Conservation (phyloP, 2,888 invertebrate genomes). For the Drosophila borealis region DNA sequence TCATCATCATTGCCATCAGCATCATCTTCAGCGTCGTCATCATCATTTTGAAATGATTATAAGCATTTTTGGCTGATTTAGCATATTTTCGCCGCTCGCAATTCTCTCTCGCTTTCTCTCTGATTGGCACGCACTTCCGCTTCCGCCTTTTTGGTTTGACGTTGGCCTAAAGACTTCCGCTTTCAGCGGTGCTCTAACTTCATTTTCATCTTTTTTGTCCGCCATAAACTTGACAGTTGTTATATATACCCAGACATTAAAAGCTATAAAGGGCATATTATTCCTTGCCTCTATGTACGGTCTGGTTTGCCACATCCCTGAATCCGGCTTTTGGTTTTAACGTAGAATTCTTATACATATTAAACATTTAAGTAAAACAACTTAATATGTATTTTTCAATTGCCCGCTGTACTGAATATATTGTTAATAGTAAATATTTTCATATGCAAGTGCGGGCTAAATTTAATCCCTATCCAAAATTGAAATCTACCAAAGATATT, state of each 20-base stretch:
- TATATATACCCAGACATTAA: slow-evolving; percentile 12
- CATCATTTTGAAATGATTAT: slow-evolving; percentile 68
- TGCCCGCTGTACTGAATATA: no score
- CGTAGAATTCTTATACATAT: no score
- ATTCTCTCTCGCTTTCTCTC: slow-evolving; percentile 18
- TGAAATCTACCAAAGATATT: no score
- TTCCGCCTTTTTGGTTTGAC: slow-evolving; percentile 69
- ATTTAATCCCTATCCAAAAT: no score
- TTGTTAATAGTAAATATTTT: no score
- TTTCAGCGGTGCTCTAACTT: slow-evolving; percentile 54
- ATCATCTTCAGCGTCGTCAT: slow-evolving; percentile 15
- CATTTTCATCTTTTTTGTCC: slow-evolving; percentile 60
- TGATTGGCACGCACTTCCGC: slow-evolving; percentile 74
- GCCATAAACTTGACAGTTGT: slow-evolving; percentile 64
- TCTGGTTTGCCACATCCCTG: no score
- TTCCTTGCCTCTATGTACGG: no score
- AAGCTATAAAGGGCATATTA: not conserved
- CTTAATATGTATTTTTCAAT: no score
- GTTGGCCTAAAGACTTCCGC: slow-evolving; percentile 79
- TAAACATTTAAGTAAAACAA: no score
- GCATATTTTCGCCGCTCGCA: slow-evolving; percentile 62
- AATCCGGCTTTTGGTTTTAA: no score
- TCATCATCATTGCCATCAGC: slow-evolving; percentile 34
- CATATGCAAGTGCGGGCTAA: no score
- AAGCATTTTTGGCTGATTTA: slow-evolving; percentile 78